Conservation (phyloP, 1,140 invertebrate species). For the Cydia pomonella region DNA sequence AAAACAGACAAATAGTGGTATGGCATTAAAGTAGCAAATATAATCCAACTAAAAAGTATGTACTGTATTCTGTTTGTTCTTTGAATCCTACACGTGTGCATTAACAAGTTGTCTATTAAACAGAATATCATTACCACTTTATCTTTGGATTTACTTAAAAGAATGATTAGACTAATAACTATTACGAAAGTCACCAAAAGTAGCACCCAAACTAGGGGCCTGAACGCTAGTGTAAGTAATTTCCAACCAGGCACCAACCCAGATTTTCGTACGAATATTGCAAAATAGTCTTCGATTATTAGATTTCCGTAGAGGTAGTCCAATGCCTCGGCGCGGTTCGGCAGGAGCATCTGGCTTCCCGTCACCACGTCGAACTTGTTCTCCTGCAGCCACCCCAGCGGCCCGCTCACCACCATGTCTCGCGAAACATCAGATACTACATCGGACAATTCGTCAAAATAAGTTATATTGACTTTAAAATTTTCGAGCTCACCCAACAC, state of each 20-base stretch:
- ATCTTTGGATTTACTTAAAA: constrained; percentile 45
- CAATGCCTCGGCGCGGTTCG: constrained; percentile 48
- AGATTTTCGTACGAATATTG: constrained; percentile 52
- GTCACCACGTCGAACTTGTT: constrained; percentile 51
- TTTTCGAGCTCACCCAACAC: constrained; percentile 49
- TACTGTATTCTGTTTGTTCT: neutral
- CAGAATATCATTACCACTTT: constrained; percentile 46
- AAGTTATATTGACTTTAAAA: constrained; percentile 50
- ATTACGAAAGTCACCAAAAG: constrained; percentile 45
- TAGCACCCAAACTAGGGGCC: constrained; percentile 51
- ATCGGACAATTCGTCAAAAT: constrained; percentile 45
- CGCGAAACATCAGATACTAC: constrained; percentile 44
- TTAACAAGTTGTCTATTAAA: constrained; percentile 49
- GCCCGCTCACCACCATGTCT: constrained; percentile 47
- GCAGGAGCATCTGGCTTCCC: constrained; percentile 52
- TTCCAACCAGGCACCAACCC: constrained; percentile 46
- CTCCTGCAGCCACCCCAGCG: constrained; percentile 47
- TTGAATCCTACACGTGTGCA: constrained; percentile 38
- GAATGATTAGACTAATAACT: constrained; percentile 45
- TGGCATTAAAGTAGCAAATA: constrained; percentile 42
- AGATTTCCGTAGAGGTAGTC: constrained; percentile 49
- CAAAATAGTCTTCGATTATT: constrained; percentile 51
- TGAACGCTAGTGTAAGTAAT: constrained; percentile 56
- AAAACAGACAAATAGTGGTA: constrained; percentile 42
- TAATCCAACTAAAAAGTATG: constrained; percentile 41